Conservation (phyloP, 2,888 invertebrate species). For the Petrolisthes cinctipes region DNA sequence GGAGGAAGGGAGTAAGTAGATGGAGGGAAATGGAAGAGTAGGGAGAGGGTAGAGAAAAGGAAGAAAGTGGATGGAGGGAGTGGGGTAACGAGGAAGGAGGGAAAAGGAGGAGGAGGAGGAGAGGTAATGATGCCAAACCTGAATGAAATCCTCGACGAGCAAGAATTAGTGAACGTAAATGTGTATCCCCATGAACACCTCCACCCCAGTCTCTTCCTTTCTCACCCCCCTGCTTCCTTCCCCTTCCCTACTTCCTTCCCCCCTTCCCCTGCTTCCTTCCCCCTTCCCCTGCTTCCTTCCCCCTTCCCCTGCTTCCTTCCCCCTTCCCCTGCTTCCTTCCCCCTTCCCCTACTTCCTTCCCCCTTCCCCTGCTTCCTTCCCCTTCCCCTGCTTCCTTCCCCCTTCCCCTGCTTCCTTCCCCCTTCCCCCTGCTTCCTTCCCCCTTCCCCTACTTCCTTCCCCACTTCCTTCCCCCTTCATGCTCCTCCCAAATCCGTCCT, state of each 20-base stretch:
- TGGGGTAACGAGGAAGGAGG: not conserved
- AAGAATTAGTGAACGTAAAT: not conserved
- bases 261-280: constrained; percentile 31
- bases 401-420: not conserved
- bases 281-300: constrained; percentile 6
- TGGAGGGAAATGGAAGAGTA: not conserved
- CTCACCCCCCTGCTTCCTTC: not conserved
- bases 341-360: no score
- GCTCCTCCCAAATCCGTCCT: not conserved
- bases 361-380: not conserved
- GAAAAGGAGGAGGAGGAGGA: not conserved
- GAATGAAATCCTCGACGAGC: not conserved
- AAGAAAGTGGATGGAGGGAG: not conserved
- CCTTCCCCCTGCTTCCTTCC: not conserved
- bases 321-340: constrained; percentile 1
- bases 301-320: constrained; percentile 2
- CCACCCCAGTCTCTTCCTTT: no score
- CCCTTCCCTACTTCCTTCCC: constrained; percentile 14
- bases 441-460: not conserved
- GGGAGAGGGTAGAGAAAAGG: not conserved
- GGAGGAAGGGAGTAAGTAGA: not conserved
- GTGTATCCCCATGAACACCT: no score
- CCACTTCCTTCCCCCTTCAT: not conserved
- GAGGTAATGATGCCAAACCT: not conserved
- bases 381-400: not conserved